phyloP scores from a whole-genome alignment of 1,140 invertebrate genomes.

The Mactra quadrangularis region DNA sequence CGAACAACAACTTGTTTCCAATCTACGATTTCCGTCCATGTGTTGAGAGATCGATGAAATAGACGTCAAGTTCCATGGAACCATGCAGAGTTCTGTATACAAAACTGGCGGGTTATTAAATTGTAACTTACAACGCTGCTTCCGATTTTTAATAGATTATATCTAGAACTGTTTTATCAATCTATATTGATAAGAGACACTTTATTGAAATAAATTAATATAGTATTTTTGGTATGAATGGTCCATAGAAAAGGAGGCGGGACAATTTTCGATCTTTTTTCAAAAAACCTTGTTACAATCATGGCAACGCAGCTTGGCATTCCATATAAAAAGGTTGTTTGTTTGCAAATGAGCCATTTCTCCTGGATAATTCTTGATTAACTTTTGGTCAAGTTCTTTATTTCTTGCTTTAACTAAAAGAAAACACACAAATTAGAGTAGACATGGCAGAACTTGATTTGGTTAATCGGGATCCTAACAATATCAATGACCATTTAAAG shows the following conservation, averaged over 20 bases:
- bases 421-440: too few species aligned
- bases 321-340: too few species aligned
- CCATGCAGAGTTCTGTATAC: neutral
- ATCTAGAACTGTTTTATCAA: too few species aligned
- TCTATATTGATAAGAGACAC: too few species aligned
- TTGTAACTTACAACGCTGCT: neutral
- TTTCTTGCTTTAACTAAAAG: too few species aligned
- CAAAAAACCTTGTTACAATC: neutral
- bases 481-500: conserved; percentile 19
- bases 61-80: too few species aligned
- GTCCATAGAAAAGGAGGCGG: neutral
- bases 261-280: neutral
- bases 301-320: neutral
- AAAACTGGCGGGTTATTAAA: neutral
- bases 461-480: conserved; percentile 41
- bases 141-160: conserved; percentile 7
- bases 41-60: too few species aligned
- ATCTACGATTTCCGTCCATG: too few species aligned
- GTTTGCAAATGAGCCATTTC: too few species aligned
- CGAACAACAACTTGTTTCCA: too few species aligned
- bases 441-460: neutral
- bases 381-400: too few species aligned
- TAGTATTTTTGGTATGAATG: conserved; percentile 21
- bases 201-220: conserved; percentile 25
- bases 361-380: too few species aligned